Evolutionary conservation across 2,797 vertebrate genomes (phyloP).

Genomic region (Hippoglossus hippoglossus): DNA sequence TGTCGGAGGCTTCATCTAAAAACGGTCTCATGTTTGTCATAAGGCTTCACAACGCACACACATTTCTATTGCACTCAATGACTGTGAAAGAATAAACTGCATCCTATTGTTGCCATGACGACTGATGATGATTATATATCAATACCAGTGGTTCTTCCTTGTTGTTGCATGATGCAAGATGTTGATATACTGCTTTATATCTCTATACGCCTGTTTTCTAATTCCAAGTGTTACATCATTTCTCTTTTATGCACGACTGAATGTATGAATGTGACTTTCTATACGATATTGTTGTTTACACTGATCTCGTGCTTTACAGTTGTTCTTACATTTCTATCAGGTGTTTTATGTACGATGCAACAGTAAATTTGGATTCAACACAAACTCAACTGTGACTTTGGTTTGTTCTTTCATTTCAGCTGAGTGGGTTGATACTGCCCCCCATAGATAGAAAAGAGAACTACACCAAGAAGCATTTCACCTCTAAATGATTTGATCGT

Average conservation of each 20-base stretch:
- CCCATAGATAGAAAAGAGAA: constrained; percentile 15
- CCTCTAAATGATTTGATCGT: no score
- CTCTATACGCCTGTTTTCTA: constrained; percentile 69
- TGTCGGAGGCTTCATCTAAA: no score
- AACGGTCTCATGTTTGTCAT: neutral
- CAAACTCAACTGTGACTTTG: neutral
- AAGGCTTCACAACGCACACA: neutral
- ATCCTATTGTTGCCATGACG: constrained; percentile 15
- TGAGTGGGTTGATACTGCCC: constrained; percentile 12
- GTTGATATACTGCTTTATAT: constrained; percentile 66
- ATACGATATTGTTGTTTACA: constrained; percentile 69
- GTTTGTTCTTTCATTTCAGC: constrained; percentile 4
- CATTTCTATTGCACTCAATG: constrained; percentile 43
- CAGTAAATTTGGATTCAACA: constrained; percentile 82
- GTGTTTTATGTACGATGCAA: constrained; percentile 77
- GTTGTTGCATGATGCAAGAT: constrained; percentile 82
- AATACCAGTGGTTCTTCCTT: constrained; percentile 69
- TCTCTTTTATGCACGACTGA: constrained; percentile 75
- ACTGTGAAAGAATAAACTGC: constrained; percentile 45
- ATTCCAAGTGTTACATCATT: neutral
- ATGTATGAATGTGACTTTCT: constrained; percentile 72
- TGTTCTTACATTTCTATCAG: constrained; percentile 77
- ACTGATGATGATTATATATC: constrained; percentile 40
- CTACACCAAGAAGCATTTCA: neutral
- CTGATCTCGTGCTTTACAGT: constrained; percentile 55